These are phyloP conservation scores for Cydia strobilella DNA, from an alignment of 1,140 invertebrate species.

Conservation along the genomic window DNA sequence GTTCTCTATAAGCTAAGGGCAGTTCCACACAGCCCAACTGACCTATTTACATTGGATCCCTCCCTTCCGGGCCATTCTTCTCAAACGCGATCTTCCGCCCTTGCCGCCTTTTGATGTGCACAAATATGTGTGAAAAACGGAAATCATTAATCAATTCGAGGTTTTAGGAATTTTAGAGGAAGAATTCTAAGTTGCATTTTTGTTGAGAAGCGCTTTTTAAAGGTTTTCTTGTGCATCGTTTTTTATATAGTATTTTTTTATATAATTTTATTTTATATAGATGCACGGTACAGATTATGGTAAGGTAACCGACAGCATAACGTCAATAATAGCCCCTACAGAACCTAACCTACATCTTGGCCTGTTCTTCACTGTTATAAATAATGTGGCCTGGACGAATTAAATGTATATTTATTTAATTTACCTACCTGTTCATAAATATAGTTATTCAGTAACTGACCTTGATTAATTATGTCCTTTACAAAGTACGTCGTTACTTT, in stretches of 20 bases:
- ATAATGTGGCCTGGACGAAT: too few relatives aligned
- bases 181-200: neutral
- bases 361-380: too few relatives aligned
- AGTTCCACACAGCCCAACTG: neutral
- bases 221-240: neutral
- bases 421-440: too few relatives aligned
- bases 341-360: too few relatives aligned
- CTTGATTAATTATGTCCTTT: neutral
- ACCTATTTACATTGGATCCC: neutral
- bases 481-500: neutral
- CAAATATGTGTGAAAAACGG: conserved; percentile 16
- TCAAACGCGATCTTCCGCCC: conserved; percentile 2
- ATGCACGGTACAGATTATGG: too few relatives aligned
- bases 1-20: neutral
- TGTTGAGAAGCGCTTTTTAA: neutral
- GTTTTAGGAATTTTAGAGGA: neutral
- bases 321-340: too few relatives aligned
- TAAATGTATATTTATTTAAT: too few relatives aligned
- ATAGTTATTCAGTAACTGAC: neutral
- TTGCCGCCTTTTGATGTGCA: neutral
- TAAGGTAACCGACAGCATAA: too few relatives aligned
- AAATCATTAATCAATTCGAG: conserved; percentile 3
- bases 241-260: too few relatives aligned
- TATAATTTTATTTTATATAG: too few relatives aligned
- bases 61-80: neutral